Evolutionary conservation across 2,113 vertebrate species (phyloP).

Genomic region (Actinemys pallida): DNA sequence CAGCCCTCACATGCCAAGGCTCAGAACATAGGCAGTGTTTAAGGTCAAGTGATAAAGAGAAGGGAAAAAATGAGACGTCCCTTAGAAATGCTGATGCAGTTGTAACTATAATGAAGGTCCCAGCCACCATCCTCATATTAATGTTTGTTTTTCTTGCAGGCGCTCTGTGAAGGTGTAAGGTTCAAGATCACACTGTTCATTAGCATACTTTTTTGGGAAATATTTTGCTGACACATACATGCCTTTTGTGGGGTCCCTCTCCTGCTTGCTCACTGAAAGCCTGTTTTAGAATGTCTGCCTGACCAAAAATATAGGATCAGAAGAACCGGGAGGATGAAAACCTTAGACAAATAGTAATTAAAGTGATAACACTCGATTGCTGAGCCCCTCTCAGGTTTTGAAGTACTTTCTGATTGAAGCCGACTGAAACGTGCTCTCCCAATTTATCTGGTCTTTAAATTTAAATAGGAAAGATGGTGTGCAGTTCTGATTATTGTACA

Average conservation of each 20-base stretch:
- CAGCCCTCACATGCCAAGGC: not conserved
- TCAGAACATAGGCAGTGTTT: not conserved
- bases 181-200: not conserved
- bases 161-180: constrained; percentile 6
- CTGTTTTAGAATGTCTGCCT: constrained; percentile 3
- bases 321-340: constrained; percentile 40
- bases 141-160: constrained; percentile 6
- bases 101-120: not conserved
- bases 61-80: not conserved
- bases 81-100: not conserved
- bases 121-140: constrained; percentile 8
- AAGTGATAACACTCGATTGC: constrained; percentile 25
- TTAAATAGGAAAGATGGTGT: not conserved
- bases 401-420: constrained; percentile 48
- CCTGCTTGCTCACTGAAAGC: not conserved
- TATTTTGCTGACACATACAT: constrained; percentile 33
- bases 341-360: constrained; percentile 24
- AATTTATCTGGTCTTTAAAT: constrained; percentile 44
- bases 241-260: not conserved
- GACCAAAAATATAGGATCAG: constrained; percentile 60
- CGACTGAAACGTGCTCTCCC: constrained; percentile 20
- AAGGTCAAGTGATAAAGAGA: not conserved
- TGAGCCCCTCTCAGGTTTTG: constrained; percentile 17
- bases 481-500: constrained; percentile 2
- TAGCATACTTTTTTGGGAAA: not conserved